These are phyloP conservation scores for Panulirus ornatus DNA, from an alignment of 1,140 invertebrate species.

Conservation along the genomic window DNA sequence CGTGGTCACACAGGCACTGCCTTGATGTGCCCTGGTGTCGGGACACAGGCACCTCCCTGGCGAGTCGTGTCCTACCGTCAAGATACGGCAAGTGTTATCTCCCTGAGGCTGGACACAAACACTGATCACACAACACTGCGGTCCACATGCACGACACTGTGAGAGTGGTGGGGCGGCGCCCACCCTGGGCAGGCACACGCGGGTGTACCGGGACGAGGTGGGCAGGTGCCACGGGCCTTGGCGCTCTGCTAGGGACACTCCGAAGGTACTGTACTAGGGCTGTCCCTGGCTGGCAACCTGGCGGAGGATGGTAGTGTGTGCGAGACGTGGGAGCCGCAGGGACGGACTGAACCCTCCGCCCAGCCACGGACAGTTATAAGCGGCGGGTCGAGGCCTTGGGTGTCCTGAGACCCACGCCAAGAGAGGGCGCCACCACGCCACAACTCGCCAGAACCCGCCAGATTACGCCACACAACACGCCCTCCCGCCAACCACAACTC, in stretches of 20 bases:
- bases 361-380: conserved; percentile 39
- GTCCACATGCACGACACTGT: conserved; percentile 4
- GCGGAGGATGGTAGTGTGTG: conserved; percentile 12
- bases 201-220: too few relatives aligned
- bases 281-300: conserved; percentile 26
- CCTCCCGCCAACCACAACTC: background rate
- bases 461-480: background rate
- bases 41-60: background rate
- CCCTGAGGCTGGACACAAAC: conserved; percentile 1
- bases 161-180: too few relatives aligned
- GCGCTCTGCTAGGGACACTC: conserved; percentile 36
- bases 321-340: conserved; percentile 22
- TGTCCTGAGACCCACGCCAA: conserved; percentile 25
- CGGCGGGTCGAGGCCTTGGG: conserved; percentile 33
- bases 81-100: conserved; percentile 29
- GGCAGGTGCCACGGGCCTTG: background rate
- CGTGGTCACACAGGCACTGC: background rate
- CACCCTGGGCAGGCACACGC: too few relatives aligned
- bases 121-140: conserved; percentile 11
- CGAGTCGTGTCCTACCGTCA: background rate
- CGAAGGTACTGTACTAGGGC: conserved; percentile 13
- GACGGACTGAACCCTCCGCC: conserved; percentile 40
- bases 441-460: background rate
- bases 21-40: background rate
- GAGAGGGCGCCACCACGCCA: conserved; percentile 17